A percentile compares a stretch with the other conserved stretches of the same genome.
phyloP scores from a whole-genome alignment of 1,140 invertebrate species.

The Drosophila seguyi region DNA sequence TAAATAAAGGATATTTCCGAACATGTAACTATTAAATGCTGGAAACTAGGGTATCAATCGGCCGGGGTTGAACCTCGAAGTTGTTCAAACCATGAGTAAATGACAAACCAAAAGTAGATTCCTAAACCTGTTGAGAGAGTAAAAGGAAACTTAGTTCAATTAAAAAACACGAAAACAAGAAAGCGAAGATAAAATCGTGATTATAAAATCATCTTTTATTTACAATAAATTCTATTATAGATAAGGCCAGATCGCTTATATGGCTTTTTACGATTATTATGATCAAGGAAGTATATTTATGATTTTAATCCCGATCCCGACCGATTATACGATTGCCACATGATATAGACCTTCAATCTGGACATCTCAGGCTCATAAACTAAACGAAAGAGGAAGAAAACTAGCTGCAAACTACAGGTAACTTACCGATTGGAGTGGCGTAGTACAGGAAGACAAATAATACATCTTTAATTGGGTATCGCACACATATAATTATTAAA shows the following conservation, averaged over 20 bases:
- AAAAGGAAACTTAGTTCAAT: background rate
- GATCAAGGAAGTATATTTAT: background rate
- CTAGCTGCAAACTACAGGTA: background rate
- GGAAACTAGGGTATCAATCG: background rate
- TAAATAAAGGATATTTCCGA: background rate
- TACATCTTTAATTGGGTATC: no score
- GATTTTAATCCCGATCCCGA: background rate
- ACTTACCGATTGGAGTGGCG: background rate
- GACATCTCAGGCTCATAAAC: background rate
- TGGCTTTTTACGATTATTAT: background rate
- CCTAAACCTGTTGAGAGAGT: constrained; percentile 13
- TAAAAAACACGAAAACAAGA: background rate
- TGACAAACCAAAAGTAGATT: constrained; percentile 39
- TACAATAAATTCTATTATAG: background rate
- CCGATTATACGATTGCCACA: no score
- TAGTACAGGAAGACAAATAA: no score
- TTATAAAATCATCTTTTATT: no score
- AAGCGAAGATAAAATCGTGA: background rate
- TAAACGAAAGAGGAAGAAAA: background rate
- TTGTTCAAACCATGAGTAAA: constrained; percentile 30
- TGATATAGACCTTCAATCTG: background rate
- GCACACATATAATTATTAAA: no score
- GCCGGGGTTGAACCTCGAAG: constrained; percentile 7
- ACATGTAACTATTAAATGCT: background rate
- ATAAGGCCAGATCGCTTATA: background rate